Percentiles rank a stretch among this genome's conserved stretches.
Evolutionary conservation across 2,113 vertebrate species (phyloP).

Genomic region (Tragelaphus buxtoni): DNA sequence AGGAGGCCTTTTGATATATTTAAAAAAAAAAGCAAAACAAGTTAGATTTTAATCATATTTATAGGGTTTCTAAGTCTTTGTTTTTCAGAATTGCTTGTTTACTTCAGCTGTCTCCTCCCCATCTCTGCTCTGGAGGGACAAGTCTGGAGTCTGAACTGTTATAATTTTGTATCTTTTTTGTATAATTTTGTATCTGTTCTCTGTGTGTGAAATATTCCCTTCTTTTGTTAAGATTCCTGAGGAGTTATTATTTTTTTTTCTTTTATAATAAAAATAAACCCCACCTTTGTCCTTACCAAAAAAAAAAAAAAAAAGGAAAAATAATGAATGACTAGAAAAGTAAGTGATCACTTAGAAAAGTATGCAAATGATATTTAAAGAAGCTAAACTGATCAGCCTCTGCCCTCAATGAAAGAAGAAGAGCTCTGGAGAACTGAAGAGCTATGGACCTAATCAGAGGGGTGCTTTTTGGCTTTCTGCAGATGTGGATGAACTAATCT

Average conservation of each 20-base stretch:
- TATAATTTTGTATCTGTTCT: neutral
- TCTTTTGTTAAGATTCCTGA: constrained; percentile 66
- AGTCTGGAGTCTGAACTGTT: neutral
- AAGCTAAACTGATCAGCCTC: neutral
- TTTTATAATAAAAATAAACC: constrained; percentile 72
- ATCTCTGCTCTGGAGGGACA: constrained; percentile 10
- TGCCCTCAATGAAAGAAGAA: neutral
- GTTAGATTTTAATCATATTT: constrained; percentile 66
- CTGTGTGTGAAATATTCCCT: constrained; percentile 36
- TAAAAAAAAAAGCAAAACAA: constrained; percentile 25
- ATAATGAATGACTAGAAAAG: neutral
- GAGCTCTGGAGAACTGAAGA: neutral
- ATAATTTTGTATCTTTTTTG: constrained; percentile 65
- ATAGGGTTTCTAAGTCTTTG: constrained; percentile 73
- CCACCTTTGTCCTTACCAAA: neutral
- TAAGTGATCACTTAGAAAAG: neutral
- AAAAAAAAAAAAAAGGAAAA: neutral
- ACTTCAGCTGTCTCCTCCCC: neutral
- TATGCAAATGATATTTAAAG: neutral
- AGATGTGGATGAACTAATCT: neutral
- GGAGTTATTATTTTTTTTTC: constrained; percentile 25
- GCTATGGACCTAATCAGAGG: neutral
- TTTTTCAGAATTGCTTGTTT: constrained; percentile 67
- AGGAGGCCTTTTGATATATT: constrained; percentile 80
- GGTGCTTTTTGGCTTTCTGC: neutral